Evolutionary conservation across 2,888 invertebrate genomes (phyloP), one percentile per base, ranked within the genome.

Genomic region (Hypomecis atomaria): DNA sequence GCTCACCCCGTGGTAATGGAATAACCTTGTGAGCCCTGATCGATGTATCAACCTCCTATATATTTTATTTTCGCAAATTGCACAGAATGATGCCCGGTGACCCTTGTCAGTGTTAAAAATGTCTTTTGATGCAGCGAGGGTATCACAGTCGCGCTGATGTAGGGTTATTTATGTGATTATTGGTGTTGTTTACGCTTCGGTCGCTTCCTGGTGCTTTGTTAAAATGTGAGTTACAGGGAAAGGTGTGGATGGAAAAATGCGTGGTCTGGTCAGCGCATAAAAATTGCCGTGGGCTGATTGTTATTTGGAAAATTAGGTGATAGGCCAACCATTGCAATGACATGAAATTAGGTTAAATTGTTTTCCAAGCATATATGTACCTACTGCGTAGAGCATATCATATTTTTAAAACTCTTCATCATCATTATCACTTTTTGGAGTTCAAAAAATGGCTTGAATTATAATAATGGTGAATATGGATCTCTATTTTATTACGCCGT

Each of bases 21-120:
- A 91, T 89, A 90, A 85, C 87, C 89, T 74, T 90, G 91, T 89
- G 90, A 84, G 77, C 78, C 75, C 78, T 80, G 83, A 87, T 90
- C 86, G 85, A 88, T 88, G 83, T 86, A 72, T 73, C 69, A 56
- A 65, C 65, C 64, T 59, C 74, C 72, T 75, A 75, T 81, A 86
- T 89, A 88, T 88, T 89, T 90, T 90, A 90, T 89, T 88, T 87
- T 83, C 80, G 87, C 82, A 89, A 90, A 90, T 88, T 86, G 86
- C 83, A 79, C 80, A 80, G 83, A 86, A 86, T 87, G 86, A 86
- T 84, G 84, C 75, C 80, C 82, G 75, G 81, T 78, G 78, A 88
- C 88, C 90, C 89, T 86, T 86, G 86, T 88, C 88, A 87, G 76
- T 70, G 79, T 81, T 79, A 82, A 83, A 85, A 84, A 79, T 79